A percentile compares a stretch with the other conserved stretches of the same genome.
phyloP scores from a whole-genome alignment of 2,888 invertebrate genomes.

The Eumacrocentrus americanus region DNA sequence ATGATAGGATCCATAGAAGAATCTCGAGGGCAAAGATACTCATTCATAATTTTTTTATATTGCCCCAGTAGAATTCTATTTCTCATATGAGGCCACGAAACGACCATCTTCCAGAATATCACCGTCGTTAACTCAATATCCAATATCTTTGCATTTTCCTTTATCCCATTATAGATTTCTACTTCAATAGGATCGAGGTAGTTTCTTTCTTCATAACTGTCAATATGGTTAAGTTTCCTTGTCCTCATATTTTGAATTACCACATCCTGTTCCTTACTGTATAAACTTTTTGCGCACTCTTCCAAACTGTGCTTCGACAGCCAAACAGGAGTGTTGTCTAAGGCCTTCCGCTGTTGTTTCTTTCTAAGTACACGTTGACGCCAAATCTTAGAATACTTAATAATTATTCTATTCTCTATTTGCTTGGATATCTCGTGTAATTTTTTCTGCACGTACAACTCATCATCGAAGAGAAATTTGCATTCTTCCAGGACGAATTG shows the following conservation, averaged over 20 bases:
- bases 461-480: constrained; percentile 53
- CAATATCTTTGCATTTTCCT: constrained; percentile 62
- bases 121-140: constrained; percentile 61
- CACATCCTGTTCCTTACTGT: constrained; percentile 59
- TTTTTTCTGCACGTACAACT: constrained; percentile 53
- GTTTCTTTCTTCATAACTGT: constrained; percentile 20
- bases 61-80: constrained; percentile 63
- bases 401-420: constrained; percentile 53
- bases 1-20: constrained; percentile 46
- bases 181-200: constrained; percentile 61
- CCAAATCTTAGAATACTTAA: constrained; percentile 63
- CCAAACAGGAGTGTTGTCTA: constrained; percentile 67
- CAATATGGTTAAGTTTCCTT: constrained; percentile 45
- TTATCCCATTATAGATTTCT: constrained; percentile 62
- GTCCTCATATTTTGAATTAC: constrained; percentile 63
- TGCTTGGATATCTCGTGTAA: constrained; percentile 58
- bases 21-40: constrained; percentile 62
- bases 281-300: constrained; percentile 61
- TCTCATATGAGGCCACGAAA: constrained; percentile 65
- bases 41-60: constrained; percentile 63
- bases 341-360: constrained; percentile 62
- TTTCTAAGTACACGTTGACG: constrained; percentile 55
- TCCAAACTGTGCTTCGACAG: constrained; percentile 59
- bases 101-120: constrained; percentile 69
- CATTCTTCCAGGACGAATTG: constrained; percentile 53